Evolutionary conservation across 1,140 invertebrate genomes (phyloP).

Genomic region (Drosophila lini): DNA sequence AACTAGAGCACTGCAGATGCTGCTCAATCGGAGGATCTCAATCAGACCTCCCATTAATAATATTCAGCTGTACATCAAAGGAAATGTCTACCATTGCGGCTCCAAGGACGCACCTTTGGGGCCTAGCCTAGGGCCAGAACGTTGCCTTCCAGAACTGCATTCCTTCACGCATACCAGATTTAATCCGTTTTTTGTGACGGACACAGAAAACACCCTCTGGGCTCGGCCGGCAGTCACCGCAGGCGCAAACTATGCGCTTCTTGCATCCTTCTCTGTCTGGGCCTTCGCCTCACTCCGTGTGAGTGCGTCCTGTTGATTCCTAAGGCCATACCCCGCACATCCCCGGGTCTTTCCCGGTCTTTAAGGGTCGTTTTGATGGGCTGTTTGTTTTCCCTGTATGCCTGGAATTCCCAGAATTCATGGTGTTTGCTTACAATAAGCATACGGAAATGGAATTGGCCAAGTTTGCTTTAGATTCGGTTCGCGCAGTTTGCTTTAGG

Average conservation of each 20-base stretch:
- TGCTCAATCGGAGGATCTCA: neutral
- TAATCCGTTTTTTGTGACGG: conserved; percentile 63
- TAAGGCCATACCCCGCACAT: conserved; percentile 10
- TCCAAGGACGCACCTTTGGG: neutral
- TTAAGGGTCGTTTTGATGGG: conserved; percentile 4
- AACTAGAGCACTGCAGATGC: neutral
- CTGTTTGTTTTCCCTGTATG: conserved; percentile 33
- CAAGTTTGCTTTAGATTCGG: conserved; percentile 26
- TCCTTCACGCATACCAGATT: conserved; percentile 49
- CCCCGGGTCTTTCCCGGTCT: conserved; percentile 19
- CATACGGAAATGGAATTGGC: conserved; percentile 49
- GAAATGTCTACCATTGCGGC: no score
- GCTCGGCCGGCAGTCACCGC: conserved; percentile 13
- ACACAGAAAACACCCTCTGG: conserved; percentile 19
- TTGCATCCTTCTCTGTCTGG: neutral
- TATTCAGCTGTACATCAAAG: conserved; percentile 19
- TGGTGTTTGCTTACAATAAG: conserved; percentile 63
- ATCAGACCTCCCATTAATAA: conserved; percentile 18
- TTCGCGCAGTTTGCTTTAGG: conserved; percentile 20
- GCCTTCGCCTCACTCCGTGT: neutral
- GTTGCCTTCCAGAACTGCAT: conserved; percentile 28
- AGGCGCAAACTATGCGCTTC: conserved; percentile 19
- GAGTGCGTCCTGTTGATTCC: conserved; percentile 37
- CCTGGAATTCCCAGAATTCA: conserved; percentile 44
- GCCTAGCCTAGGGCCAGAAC: neutral